phyloP scores from a whole-genome alignment of 2,888 invertebrate species.

The Rhyacophila evoluta region DNA sequence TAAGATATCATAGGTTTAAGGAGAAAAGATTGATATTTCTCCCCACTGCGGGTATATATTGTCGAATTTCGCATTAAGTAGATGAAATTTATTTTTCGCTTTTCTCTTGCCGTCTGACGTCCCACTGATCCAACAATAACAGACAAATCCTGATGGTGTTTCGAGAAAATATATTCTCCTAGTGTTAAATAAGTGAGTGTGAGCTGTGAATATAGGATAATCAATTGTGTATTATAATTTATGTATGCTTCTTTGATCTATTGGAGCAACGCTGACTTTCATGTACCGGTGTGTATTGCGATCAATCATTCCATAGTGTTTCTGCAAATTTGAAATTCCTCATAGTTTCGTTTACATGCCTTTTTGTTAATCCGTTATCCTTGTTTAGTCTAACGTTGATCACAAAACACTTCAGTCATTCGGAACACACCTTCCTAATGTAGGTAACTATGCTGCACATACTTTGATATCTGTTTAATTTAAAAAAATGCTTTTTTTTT shows the following conservation, averaged over 20 bases:
- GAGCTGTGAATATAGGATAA: conserved; percentile 43
- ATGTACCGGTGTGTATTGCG: not conserved
- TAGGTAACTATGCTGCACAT: no score
- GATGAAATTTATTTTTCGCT: conserved; percentile 21
- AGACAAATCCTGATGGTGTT: conserved; percentile 25
- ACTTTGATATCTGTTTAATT: no score
- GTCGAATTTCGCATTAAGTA: conserved; percentile 14
- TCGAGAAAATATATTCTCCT: conserved; percentile 15
- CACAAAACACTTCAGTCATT: not conserved
- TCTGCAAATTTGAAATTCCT: not conserved
- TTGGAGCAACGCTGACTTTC: not conserved
- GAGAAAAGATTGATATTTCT: not conserved
- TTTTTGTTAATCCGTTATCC: not conserved
- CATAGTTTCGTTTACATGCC: not conserved
- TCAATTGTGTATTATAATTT: conserved; percentile 37
- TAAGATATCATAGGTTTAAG: not conserved
- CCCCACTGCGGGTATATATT: not conserved
- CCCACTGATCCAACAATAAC: not conserved
- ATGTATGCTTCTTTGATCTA: conserved; percentile 28
- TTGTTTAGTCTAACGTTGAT: not conserved
- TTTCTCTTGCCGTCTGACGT: conserved; percentile 2
- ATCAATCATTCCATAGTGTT: conserved; percentile 8
- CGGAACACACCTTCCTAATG: no score
- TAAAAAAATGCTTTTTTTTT: no score
- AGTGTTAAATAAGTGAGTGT: conserved; percentile 28